A percentile compares a stretch with the other conserved stretches of the same genome.
Evolutionary conservation across 1,140 invertebrate species (phyloP).

Genomic region (Trichonephila clavata): DNA sequence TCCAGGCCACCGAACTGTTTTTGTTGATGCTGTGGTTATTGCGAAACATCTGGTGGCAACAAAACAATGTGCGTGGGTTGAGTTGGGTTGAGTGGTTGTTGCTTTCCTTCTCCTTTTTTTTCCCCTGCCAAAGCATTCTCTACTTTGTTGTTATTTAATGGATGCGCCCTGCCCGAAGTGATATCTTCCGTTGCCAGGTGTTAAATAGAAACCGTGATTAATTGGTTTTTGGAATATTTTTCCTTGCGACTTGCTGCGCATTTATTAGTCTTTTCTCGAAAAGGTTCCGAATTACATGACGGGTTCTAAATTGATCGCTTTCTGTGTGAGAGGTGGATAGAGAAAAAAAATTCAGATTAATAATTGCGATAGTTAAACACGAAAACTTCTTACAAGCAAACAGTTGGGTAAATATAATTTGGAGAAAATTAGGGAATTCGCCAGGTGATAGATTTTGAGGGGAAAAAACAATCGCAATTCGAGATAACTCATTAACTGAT

Average conservation of each 20-base stretch:
- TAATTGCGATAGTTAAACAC: not conserved
- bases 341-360: not conserved
- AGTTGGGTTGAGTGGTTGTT: conserved; percentile 27
- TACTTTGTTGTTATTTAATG: conserved; percentile 12
- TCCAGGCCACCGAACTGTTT: conserved; percentile 31
- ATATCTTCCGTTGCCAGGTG: conserved; percentile 54
- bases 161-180: not conserved
- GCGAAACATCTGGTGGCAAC: conserved; percentile 65
- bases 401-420: not conserved
- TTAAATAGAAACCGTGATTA: conserved; percentile 6
- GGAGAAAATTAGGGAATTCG: not conserved
- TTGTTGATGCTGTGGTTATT: conserved; percentile 59
- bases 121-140: not conserved
- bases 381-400: not conserved
- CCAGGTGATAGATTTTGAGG: not conserved
- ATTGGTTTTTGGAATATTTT: not conserved
- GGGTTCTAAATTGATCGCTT: not conserved
- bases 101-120: not conserved
- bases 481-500: not conserved
- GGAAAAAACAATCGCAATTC: not conserved
- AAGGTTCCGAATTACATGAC: conserved; percentile 3
- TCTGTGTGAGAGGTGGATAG: not conserved
- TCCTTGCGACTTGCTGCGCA: not conserved
- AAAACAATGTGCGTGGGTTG: conserved; percentile 34
- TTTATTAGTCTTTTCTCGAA: not conserved